Percentiles rank a stretch among this genome's conserved stretches.
These are phyloP conservation scores for Cacatua alba DNA, from an alignment of 2,113 vertebrate species.

Conservation along the genomic window DNA sequence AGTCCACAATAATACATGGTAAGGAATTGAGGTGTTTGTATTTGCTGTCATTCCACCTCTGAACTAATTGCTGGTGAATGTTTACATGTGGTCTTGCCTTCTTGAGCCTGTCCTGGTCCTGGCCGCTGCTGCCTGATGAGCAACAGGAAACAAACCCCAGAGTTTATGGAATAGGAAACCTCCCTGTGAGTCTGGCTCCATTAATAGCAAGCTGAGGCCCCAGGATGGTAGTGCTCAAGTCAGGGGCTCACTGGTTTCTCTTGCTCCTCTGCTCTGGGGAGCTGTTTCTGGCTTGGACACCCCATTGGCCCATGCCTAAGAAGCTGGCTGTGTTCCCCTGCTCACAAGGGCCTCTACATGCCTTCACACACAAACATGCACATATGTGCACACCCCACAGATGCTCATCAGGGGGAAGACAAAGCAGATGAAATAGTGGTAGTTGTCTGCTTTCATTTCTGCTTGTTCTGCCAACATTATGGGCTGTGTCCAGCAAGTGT, in stretches of 20 bases:
- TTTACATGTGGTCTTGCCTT: neutral
- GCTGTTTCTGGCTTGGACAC: neutral
- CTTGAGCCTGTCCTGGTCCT: neutral
- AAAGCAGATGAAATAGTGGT: neutral
- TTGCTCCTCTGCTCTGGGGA: neutral
- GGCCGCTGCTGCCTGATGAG: neutral
- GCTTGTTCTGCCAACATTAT: neutral
- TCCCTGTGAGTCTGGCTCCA: rapidly evolving
- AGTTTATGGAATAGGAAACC: neutral
- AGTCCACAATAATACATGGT: neutral
- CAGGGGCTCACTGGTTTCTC: rapidly evolving
- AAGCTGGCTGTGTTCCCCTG: neutral
- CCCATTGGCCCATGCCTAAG: rapidly evolving
- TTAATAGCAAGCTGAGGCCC: rapidly evolving
- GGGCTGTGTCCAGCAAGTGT: neutral
- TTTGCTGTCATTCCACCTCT: neutral
- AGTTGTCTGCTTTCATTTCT: neutral
- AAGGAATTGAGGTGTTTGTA: neutral
- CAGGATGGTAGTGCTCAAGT: neutral
- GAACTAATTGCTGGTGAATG: neutral
- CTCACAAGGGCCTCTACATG: neutral
- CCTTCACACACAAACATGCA: rapidly evolving
- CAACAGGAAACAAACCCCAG: neutral
- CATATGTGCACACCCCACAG: too few relatives aligned
- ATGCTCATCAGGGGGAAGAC: neutral